Evolutionary conservation across 2,797 vertebrate genomes (phyloP), one percentile per base, ranked within the genome.

Genomic region (Chiloscyllium punctatum): DNA sequence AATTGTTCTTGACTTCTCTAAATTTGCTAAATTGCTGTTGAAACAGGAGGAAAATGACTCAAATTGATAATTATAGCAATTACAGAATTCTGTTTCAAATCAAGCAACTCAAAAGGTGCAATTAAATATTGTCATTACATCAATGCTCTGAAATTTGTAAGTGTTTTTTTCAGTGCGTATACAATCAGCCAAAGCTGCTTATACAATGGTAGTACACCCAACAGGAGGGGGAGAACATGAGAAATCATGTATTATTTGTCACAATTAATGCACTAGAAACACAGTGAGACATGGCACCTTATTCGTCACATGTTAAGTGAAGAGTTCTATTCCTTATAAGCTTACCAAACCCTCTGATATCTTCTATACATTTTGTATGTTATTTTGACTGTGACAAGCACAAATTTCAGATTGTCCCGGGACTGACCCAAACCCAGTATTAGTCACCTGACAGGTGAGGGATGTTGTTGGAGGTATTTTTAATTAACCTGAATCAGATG

Each of bases 11-110:
- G 71, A 74, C 42, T 72, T 95, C 71, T 18, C 25, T 7, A 95
- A 71, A 95, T 95, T 74, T 95, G 42, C 27, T 95, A 74, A 95
- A 95, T 95, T 95, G 71, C 51, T 95, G 94, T 95, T 95, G 94
- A 95, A 53, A 77, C 30, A n/a, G 62, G 62, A 3, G 92, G 69
- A 33, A 51, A n/a, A 13, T 77, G 9, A 77, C 15, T 74, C 69
- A 95, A 95, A 53, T 95, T 95, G 71, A 53, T 74, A 95, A 95
- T 95, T 72, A 95, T 74, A 48, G 94, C 71, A 53, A 95, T 74
- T 74, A 33, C 94, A 95, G 71, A 72, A 95, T 95, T 95, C 27
- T 72, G 13, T 74, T 95, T 74, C 94, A 95, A 92, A 95, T 95
- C 94, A 95, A 95, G 69, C 71, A 66, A 74, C 30, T 74, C 27